Conservation (phyloP, 1,140 invertebrate species). For the Ctenoplectra terminalis region DNA sequence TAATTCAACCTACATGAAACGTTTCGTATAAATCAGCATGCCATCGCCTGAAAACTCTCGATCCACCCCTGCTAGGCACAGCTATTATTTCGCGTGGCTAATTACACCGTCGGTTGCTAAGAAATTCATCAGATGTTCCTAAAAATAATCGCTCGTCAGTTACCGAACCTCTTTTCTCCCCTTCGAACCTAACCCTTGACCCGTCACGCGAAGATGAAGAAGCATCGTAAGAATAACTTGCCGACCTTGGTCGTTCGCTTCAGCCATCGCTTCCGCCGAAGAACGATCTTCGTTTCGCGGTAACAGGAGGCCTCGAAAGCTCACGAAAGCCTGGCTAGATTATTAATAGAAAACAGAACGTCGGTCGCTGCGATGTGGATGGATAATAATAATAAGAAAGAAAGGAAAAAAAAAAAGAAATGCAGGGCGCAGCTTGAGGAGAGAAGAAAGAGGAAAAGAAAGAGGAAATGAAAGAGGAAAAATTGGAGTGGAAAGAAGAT, state of each 20-base stretch:
- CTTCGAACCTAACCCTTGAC: not conserved
- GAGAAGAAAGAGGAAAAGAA: not conserved
- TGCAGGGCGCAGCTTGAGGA: no score
- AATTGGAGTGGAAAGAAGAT: no score
- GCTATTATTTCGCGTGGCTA: not conserved
- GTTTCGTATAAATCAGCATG: no score
- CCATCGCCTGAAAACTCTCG: not conserved
- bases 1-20: no score
- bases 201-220: conserved; percentile 48
- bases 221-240: conserved; percentile 36
- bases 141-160: conserved; percentile 11
- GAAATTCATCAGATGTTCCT: conserved; percentile 3
- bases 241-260: not conserved
- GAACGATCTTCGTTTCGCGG: not conserved
- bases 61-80: not conserved
- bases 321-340: not conserved
- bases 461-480: not conserved
- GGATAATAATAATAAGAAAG: conserved; percentile 18
- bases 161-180: not conserved
- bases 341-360: conserved; percentile 33
- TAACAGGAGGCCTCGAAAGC: not conserved
- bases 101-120: not conserved
- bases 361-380: not conserved
- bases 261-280: not conserved
- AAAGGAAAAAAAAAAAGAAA: not conserved